Percentiles rank a stretch among this genome's conserved stretches.
These are phyloP conservation scores for Ellobius talpinus DNA, from an alignment of 2,113 vertebrate species.

Conservation along the genomic window DNA sequence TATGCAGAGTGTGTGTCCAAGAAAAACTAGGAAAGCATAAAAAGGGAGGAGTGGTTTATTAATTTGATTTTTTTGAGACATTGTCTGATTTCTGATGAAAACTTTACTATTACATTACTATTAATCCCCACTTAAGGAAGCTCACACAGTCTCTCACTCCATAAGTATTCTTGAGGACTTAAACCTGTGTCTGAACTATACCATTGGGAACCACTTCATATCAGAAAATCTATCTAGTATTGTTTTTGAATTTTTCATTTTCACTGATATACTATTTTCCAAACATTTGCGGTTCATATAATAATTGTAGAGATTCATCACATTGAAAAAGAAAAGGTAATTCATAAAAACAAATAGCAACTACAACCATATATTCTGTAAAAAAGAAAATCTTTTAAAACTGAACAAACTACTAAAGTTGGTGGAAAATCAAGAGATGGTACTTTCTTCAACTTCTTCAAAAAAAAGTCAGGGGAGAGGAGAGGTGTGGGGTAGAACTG, in stretches of 20 bases:
- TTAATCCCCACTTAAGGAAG: background rate
- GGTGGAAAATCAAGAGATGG: slow-evolving; percentile 25
- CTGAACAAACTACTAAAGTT: background rate
- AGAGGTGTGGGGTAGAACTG: background rate
- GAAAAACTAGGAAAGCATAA: slow-evolving; percentile 13
- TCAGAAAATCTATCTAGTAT: background rate
- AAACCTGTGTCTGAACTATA: background rate
- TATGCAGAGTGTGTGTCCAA: background rate
- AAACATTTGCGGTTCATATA: background rate
- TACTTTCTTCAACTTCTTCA: background rate
- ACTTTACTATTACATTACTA: background rate
- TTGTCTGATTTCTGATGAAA: slow-evolving; percentile 10
- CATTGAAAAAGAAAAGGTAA: slow-evolving; percentile 6
- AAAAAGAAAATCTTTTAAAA: slow-evolving; percentile 7
- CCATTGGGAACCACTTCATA: background rate
- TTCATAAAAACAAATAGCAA: slow-evolving; percentile 14
- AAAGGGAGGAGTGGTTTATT: background rate
- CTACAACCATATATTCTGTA: background rate
- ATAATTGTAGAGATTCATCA: background rate
- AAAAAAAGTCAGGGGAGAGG: background rate
- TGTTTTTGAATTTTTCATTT: background rate
- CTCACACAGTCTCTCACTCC: background rate
- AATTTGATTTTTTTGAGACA: background rate
- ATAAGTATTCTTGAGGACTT: background rate
- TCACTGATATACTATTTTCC: background rate